Conservation (phyloP, 2,113 vertebrate genomes). For the Gallinago jamesoni region DNA sequence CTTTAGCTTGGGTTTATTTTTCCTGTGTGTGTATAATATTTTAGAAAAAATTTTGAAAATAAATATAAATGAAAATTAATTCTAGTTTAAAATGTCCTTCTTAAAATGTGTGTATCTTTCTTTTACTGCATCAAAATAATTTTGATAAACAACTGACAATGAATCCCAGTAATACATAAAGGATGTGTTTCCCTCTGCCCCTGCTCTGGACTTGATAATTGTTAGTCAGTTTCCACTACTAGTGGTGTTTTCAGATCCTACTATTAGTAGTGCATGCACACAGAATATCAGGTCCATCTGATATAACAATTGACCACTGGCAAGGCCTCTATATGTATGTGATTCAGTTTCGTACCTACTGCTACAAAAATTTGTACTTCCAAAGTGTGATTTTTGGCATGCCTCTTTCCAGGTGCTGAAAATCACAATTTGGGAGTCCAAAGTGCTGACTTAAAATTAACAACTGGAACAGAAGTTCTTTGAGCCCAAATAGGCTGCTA, state of each 20-base stretch:
- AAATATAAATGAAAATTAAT: background rate
- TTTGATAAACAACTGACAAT: background rate
- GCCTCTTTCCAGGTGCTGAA: background rate
- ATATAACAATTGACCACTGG: background rate
- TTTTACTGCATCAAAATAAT: background rate
- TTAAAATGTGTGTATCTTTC: background rate
- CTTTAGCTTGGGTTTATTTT: background rate
- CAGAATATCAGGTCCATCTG: background rate
- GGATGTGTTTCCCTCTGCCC: accelerated
- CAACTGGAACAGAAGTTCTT: background rate
- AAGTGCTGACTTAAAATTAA: background rate
- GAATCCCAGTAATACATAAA: background rate
- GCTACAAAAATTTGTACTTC: background rate
- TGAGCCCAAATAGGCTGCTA: background rate
- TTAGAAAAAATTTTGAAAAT: background rate
- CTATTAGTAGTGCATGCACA: accelerated
- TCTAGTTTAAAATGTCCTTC: background rate
- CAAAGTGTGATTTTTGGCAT: background rate
- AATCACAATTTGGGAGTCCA: background rate
- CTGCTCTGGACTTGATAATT: background rate
- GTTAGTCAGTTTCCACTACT: background rate
- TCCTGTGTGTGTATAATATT: background rate
- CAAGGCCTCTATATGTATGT: background rate
- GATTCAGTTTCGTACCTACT: background rate
- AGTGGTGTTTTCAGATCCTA: background rate